Base-by-base conservation (phyloP, 2,113 vertebrate genomes). In the Bubo blakistoni region DNA sequence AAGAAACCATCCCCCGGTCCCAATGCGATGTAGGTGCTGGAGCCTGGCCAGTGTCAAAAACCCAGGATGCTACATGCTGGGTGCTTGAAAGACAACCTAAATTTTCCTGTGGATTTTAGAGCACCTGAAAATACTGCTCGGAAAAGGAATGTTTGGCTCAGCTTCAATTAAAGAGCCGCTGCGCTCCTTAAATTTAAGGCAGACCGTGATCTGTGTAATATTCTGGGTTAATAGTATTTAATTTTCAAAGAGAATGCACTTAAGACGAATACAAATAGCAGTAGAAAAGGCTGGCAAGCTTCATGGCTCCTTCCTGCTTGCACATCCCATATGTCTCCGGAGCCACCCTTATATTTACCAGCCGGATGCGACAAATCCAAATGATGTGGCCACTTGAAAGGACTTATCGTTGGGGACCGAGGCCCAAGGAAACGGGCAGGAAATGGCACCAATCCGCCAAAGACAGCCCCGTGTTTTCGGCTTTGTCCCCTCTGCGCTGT, bases 281-380 rank as follows among this genome's bases (percentile, higher is more conserved):
- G 20, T 2, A 55, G 70, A 18, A 77, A 71, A 62, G 70, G 59
- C 49, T 78, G 71, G 36, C 6, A 44, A 82, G 81, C 59, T 67
- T 51, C 74, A 18, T 7, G 25, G 40, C 57, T 69, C 66, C 63
- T 79, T 74, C 81, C 74, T 85, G 58, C 78, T 36, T 58, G 71
- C 24, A 36, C 81, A 52, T 67, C 73, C 81, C 42, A 0, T 61
- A 17, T 59, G 69, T 66, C 61, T 82, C 65, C 47, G 86, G 61
- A 90, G 55, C 81, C 61, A 36, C 83, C 77, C 73, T n/a, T 46
- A n/a, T 47, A 61, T 85, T 94, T 58, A 44, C 84, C 92, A 82
- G 61, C 42, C 21, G 22, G 78, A 70, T 79, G 36, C 67, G 29
- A n/a, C 83, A 38, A 81, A 95, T 76, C 79, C 90, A 62, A 82